A percentile compares a stretch with the other conserved stretches of the same genome.
Evolutionary conservation across 2,888 invertebrate species (phyloP).

Genomic region (Alentia gelatinosa): DNA sequence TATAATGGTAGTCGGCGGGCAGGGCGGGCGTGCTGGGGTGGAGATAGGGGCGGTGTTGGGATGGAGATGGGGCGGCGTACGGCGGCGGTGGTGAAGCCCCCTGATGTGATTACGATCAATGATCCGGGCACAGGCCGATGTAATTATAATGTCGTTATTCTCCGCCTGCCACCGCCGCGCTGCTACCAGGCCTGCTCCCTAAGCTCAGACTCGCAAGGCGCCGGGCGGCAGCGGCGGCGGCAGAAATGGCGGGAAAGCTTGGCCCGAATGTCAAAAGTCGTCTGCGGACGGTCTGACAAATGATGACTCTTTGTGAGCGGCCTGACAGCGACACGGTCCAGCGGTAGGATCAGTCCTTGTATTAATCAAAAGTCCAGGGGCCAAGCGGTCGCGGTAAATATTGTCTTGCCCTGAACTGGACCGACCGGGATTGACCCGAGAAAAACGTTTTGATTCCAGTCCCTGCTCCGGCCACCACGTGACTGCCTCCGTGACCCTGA

Average conservation of each 20-base stretch:
- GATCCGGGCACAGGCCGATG: not conserved
- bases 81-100: not conserved
- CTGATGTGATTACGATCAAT: slow-evolving; percentile 26
- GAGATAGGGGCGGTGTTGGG: not conserved
- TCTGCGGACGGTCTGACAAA: not conserved
- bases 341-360: not conserved
- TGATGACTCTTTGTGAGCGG: not conserved
- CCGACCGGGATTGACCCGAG: not conserved
- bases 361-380: not conserved
- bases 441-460: not conserved
- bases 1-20: not conserved
- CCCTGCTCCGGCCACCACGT: not conserved
- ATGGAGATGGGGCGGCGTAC: not conserved
- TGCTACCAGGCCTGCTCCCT: not conserved
- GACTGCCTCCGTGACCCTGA: not conserved
- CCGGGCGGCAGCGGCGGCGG: not conserved
- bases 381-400: not conserved
- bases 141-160: slow-evolving; percentile 11
- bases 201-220: not conserved
- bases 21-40: not conserved
- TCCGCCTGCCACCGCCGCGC: not conserved
- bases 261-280: not conserved
- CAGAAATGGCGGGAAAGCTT: not conserved
- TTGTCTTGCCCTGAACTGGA: not conserved
- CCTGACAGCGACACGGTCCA: not conserved